phyloP scores from a whole-genome alignment of 2,113 vertebrate genomes.

The Aleadryas rufinucha region DNA sequence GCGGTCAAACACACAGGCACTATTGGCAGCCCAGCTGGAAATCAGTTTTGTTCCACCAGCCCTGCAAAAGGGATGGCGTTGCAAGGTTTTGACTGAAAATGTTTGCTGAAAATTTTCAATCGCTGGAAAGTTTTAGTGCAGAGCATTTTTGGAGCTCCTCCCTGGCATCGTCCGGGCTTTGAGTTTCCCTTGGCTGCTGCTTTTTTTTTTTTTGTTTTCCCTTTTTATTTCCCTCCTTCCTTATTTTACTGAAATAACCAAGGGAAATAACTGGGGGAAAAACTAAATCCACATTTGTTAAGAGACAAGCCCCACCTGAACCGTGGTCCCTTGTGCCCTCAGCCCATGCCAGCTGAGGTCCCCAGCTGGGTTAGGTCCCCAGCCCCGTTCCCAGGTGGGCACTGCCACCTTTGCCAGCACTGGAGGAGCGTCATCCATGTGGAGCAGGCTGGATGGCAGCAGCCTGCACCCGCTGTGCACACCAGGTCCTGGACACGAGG shows the following conservation, averaged over 20 bases:
- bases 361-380: neutral
- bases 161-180: neutral
- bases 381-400: neutral
- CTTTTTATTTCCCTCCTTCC: neutral
- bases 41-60: neutral
- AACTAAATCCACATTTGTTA: neutral
- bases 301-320: rapidly evolving
- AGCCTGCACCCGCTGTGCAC: neutral
- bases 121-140: conserved; percentile 41
- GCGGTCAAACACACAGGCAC: rapidly evolving
- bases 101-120: neutral
- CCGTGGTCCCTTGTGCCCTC: rapidly evolving
- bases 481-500: rapidly evolving
- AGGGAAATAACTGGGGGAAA: neutral
- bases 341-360: rapidly evolving
- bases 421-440: rapidly evolving
- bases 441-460: neutral
- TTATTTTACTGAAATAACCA: neutral
- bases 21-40: neutral
- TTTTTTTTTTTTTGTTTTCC: neutral
- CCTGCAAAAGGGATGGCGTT: neutral
- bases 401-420: rapidly evolving
- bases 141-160: neutral
- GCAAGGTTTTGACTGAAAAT: neutral
- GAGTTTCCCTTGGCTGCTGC: neutral